Evolutionary conservation across 2,113 vertebrate species (phyloP), one percentile per base, ranked within the genome.

Genomic region (Ceyx cyanopectus): DNA sequence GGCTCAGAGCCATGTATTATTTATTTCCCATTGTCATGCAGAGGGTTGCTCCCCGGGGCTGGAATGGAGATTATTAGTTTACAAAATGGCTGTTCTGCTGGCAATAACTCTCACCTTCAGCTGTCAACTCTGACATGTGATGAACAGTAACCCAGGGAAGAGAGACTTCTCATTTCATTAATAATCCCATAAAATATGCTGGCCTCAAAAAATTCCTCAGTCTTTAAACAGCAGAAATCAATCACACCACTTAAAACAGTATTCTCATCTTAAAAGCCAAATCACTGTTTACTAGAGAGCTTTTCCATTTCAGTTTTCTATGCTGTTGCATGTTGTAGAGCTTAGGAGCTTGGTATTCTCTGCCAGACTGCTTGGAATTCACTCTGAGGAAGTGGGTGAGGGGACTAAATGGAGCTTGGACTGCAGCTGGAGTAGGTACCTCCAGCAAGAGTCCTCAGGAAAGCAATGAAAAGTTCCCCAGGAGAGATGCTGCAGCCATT

Each of bases 1-100:
- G 60, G 67, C 81, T 93, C 41, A 41, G 41, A 87, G 60, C 50
- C 87, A 94, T 96, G 75, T 94, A 89, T 95, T 94, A 93, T 96
- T 95, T 96, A 96, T 93, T 92, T 83, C 30, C 68, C 48, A 20
- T 73, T 93, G 63, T 85, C 81, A 73, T 60, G 67, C 81, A 56
- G 70, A 82, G 46, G 53, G 58, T 14, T 87, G 67, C 65, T 95
- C 86, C 77, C 83, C 67, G 81, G 69, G 94, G 75, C 89, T 92
- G 63, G 45, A 73, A 26, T 4, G 13, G 87, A 82, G 82, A 89
- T 87, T 69, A 92, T 85, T 78, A 63, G 84, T 79, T 89, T 94
- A 94, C 95, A 94, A 80, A 94, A 91, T 7, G 84, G 56, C 63
- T 73, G 27, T 95, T 94, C 90, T 89, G 67, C 56, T 89, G 89